These are phyloP conservation scores for Sandelia bainsii DNA, from an alignment of 2,797 vertebrate genomes.

Conservation along the genomic window DNA sequence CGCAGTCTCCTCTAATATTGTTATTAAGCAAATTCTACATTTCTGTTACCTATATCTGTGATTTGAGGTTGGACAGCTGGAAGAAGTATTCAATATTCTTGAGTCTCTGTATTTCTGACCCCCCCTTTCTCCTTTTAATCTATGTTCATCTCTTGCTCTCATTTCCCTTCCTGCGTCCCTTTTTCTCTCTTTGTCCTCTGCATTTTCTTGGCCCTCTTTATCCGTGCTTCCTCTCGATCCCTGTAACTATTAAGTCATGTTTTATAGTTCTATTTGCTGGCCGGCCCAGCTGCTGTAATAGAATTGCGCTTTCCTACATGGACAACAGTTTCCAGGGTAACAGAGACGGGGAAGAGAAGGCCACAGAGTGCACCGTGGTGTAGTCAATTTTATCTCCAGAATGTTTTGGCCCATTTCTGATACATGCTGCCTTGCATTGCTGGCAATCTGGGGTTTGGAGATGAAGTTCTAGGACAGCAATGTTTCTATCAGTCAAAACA, in stretches of 20 bases:
- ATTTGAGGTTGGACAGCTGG: constrained; percentile 46
- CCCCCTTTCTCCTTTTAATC: constrained; percentile 51
- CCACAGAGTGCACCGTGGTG: constrained; percentile 68
- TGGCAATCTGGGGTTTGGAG: constrained; percentile 50
- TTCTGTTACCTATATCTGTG: constrained; percentile 26
- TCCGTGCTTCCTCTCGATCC: constrained; percentile 53
- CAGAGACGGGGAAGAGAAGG: constrained; percentile 73
- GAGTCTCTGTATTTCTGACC: constrained; percentile 37
- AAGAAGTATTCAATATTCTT: constrained; percentile 38
- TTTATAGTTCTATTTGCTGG: constrained; percentile 81
- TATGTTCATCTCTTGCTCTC: constrained; percentile 45
- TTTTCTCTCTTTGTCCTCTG: constrained; percentile 30
- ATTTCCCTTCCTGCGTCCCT: constrained; percentile 5
- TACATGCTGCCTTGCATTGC: constrained; percentile 43
- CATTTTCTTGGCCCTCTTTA: constrained; percentile 41
- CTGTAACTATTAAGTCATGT: constrained; percentile 77
- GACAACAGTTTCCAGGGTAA: constrained; percentile 88
- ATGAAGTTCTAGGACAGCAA: constrained; percentile 52
- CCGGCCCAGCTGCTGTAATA: constrained; percentile 71
- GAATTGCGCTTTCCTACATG: constrained; percentile 83
- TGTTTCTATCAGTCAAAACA: constrained; percentile 50
- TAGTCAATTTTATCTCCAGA: constrained; percentile 79
- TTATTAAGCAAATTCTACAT: constrained; percentile 57
- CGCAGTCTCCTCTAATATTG: constrained; percentile 50
- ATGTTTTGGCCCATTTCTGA: constrained; percentile 78